These are phyloP conservation scores for Halyomorpha halys DNA, from an alignment of 1,140 invertebrate species.

Conservation along the genomic window DNA sequence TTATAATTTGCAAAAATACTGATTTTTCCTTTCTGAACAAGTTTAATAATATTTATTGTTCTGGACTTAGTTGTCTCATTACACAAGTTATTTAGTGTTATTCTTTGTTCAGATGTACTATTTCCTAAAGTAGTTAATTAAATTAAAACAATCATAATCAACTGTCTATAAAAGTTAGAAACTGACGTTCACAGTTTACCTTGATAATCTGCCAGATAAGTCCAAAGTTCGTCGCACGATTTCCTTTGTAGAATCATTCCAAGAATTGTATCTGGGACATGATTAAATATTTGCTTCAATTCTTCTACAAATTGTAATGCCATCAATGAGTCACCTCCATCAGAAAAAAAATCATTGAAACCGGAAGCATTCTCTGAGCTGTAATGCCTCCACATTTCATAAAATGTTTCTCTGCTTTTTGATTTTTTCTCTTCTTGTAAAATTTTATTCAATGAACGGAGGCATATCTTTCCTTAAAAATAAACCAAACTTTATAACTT, in stretches of 20 bases:
- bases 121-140: too few relatives aligned
- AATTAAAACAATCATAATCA: too few relatives aligned
- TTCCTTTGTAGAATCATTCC: conserved; percentile 14
- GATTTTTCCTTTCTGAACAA: too few relatives aligned
- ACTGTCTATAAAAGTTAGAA: too few relatives aligned
- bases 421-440: neutral
- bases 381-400: neutral
- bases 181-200: neutral
- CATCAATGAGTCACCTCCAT: conserved; percentile 39
- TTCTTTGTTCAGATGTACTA: too few relatives aligned
- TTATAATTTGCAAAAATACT: too few relatives aligned
- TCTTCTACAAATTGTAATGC: conserved; percentile 36
- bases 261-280: conserved; percentile 12
- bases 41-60: too few relatives aligned
- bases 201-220: neutral
- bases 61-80: too few relatives aligned
- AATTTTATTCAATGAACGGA: conserved; percentile 9
- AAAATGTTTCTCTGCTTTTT: neutral
- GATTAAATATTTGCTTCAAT: conserved; percentile 31
- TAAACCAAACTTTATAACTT: neutral
- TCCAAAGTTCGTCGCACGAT: neutral
- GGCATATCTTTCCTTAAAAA: conserved; percentile 24
- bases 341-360: neutral
- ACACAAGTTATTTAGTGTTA: too few relatives aligned
- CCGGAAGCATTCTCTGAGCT: neutral